Base-by-base conservation (phyloP, 1,140 invertebrate species). In the Philotrypesis tridentata region DNA sequence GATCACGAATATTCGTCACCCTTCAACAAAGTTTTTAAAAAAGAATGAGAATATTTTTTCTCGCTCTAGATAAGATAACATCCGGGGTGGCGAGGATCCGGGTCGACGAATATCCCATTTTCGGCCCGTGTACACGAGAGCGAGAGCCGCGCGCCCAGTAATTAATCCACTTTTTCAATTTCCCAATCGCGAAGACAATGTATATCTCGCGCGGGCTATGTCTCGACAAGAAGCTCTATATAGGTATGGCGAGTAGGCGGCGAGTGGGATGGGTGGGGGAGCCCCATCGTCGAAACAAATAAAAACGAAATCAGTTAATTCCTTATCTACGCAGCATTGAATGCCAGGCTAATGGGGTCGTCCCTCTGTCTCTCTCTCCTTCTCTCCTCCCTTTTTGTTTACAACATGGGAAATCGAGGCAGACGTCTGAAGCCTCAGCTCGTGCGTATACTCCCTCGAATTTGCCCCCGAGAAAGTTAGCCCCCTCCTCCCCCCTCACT, bases 401-500 rank as follows among this genome's bases (percentile, higher is more conserved):
- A 77, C 80, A 70, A 55, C 63, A 12, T 23, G 43, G 48, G 11
- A 76, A 76, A 82, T 76, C 73, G 73, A 82, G 60, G 73, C 61
- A 40, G 79, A 70, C 78, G 48, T 72, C 48, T 79, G 40, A 78
- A 60, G n/a, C 37, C 65, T 79, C 76, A 67, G 31, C 40, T 77
- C 63, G 40, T 31, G 40, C 33, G 4, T 37, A n/a, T n/a, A 63
- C 48, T 21, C 63, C 21, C 17, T 29, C 75, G 7, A 21, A 33
- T 27, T 12, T 9, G 17, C 29, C 63, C n/a, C 23, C 23, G 31
- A 61, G 80, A 78, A 82, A 82, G 80, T 82, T 82, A 61, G 63
- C 37, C 63, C 82, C 33, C 77, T 76, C 73, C 55, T 63, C 79
- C 37, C 63, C 82, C 33, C 77, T 76, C 73, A 67, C 72, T 82